A percentile compares a stretch with the other conserved stretches of the same genome.
phyloP scores from a whole-genome alignment of 2,888 invertebrate species.

The Dugesia japonica region DNA sequence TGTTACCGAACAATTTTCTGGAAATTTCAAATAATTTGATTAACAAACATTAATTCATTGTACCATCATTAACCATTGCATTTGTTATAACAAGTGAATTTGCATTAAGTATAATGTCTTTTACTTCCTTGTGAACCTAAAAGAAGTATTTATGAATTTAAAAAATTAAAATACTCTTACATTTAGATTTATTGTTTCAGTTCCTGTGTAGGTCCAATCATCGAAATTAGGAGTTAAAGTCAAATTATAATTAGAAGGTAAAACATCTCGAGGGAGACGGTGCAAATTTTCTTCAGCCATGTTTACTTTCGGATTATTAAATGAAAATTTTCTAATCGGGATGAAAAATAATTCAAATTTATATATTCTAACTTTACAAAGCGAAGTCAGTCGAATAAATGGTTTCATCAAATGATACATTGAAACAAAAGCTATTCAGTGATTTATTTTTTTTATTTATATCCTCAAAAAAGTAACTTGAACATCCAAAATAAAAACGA shows the following conservation, averaged over 20 bases:
- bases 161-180: not conserved
- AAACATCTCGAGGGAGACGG: not conserved
- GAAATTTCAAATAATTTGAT: not conserved
- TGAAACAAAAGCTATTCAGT: no score
- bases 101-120: not conserved
- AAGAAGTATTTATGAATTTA: not conserved
- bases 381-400: no score
- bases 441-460: no score
- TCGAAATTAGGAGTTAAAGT: not conserved
- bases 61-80: slow-evolving; percentile 7
- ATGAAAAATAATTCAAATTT: no score
- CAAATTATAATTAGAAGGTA: not conserved
- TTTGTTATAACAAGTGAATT: not conserved
- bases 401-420: no score
- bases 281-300: not conserved
- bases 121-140: not conserved
- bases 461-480: no score
- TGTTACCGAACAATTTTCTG: not conserved
- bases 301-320: no score
- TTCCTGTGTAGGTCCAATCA: not conserved
- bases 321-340: no score
- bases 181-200: not conserved
- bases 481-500: no score
- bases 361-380: no score
- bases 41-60: no score